phyloP scores from a whole-genome alignment of 2,113 vertebrate genomes.

The Chloropsis cyanopogon region DNA sequence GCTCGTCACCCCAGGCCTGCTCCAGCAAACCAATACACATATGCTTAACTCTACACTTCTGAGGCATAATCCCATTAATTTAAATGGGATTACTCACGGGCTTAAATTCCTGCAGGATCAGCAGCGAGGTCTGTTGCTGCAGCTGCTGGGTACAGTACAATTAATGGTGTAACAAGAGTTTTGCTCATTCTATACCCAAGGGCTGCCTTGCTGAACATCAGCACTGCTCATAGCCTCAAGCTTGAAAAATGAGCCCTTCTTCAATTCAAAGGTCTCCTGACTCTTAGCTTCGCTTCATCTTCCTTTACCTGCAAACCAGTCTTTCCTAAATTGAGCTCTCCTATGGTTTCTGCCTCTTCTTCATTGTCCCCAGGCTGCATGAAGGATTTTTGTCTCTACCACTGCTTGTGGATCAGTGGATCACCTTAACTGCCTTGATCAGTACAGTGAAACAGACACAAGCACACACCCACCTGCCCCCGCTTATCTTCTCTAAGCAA shows the following conservation, averaged over 20 bases:
- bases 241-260: not conserved
- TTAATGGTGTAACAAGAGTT: not conserved
- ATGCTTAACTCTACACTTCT: slow-evolving; percentile 57
- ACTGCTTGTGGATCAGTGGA: not conserved
- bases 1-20: not conserved
- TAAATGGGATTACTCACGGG: slow-evolving; percentile 51
- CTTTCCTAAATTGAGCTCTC: not conserved
- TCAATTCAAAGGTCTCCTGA: not conserved
- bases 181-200: not conserved
- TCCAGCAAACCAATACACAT: slow-evolving; percentile 1
- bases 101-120: slow-evolving; percentile 59
- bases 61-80: slow-evolving; percentile 56
- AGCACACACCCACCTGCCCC: not conserved
- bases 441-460: not conserved
- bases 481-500: slow-evolving; percentile 28
- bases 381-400: not conserved
- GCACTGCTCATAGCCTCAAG: not conserved
- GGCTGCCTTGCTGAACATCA: not conserved
- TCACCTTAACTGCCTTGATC: not conserved
- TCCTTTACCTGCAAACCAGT: not conserved
- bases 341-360: not conserved
- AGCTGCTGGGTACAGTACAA: not conserved
- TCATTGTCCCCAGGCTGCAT: not conserved
- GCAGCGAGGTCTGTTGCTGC: slow-evolving; percentile 37
- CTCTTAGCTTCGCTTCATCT: not conserved